Percentiles rank a stretch among this genome's conserved stretches.
These are phyloP conservation scores for Bovichtus variegatus DNA, from an alignment of 2,797 vertebrate genomes.

Conservation along the genomic window DNA sequence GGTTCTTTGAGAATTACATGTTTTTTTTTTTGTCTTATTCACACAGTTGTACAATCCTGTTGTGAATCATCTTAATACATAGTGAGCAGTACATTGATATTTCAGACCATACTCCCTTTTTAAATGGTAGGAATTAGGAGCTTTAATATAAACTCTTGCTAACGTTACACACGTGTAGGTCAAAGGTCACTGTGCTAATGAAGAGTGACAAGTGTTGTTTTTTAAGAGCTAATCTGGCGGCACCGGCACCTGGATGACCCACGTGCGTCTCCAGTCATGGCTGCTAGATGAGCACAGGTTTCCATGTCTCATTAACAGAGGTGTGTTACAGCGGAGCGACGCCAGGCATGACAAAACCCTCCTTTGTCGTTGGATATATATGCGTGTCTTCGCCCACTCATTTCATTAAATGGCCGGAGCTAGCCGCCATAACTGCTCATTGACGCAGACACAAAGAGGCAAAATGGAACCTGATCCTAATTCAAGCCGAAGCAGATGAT, in stretches of 20 bases:
- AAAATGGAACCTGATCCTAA: slow-evolving; percentile 59
- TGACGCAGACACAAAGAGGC: slow-evolving; percentile 42
- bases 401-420: slow-evolving; percentile 61
- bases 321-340: slow-evolving; percentile 43
- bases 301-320: slow-evolving; percentile 54
- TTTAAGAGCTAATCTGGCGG: slow-evolving; percentile 13
- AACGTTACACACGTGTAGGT: background rate
- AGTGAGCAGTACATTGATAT: too few species aligned
- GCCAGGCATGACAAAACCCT: slow-evolving; percentile 23
- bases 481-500: slow-evolving; percentile 54
- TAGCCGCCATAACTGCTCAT: slow-evolving; percentile 55
- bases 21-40: too few species aligned
- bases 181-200: slow-evolving; percentile 1
- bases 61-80: too few species aligned
- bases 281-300: slow-evolving; percentile 35
- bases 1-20: too few species aligned
- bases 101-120: too few species aligned
- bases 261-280: slow-evolving; percentile 24
- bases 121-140: background rate
- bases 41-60: too few species aligned
- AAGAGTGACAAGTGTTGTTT: slow-evolving; percentile 5
- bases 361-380: slow-evolving; percentile 49
- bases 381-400: slow-evolving; percentile 26
- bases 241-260: slow-evolving; percentile 25
- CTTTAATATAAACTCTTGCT: slow-evolving; percentile 1